Evolutionary conservation across 1,140 invertebrate species (phyloP).

Genomic region (Hydropsyche tenuis): DNA sequence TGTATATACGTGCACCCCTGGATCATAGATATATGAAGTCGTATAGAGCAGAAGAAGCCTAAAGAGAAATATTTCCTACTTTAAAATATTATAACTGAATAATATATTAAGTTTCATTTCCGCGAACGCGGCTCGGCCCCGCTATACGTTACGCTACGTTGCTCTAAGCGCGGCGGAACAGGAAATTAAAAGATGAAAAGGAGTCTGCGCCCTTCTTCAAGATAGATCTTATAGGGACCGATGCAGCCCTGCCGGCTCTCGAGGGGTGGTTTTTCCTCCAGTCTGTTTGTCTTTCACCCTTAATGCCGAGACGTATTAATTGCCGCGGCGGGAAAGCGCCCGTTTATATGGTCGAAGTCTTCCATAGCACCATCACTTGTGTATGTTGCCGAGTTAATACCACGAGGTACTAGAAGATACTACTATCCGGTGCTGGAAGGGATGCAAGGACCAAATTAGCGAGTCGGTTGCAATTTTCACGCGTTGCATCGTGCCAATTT

Average conservation of each 20-base stretch:
- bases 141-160: constrained; percentile 45
- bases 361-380: no score
- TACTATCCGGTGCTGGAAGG: not conserved
- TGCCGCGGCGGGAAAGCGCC: constrained; percentile 33
- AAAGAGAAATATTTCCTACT: constrained; percentile 44
- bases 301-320: constrained; percentile 44
- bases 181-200: constrained; percentile 52
- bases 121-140: constrained; percentile 24
- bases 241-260: no score
- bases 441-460: constrained; percentile 13
- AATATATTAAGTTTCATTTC: constrained; percentile 48
- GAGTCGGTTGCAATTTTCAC: constrained; percentile 13
- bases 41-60: constrained; percentile 1
- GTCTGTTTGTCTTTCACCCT: constrained; percentile 45
- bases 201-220: constrained; percentile 7
- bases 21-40: no score
- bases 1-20: no score
- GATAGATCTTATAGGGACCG: not conserved
- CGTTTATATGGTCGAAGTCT: constrained; percentile 13
- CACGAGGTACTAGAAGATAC: no score
- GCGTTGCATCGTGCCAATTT: not conserved
- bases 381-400: no score
- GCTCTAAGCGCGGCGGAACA: constrained; percentile 49
- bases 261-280: no score
- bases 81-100: constrained; percentile 48